Evolutionary conservation across 2,888 invertebrate genomes (phyloP), one percentile per base, ranked within the genome.

Genomic region (Keiferia lycopersicella): DNA sequence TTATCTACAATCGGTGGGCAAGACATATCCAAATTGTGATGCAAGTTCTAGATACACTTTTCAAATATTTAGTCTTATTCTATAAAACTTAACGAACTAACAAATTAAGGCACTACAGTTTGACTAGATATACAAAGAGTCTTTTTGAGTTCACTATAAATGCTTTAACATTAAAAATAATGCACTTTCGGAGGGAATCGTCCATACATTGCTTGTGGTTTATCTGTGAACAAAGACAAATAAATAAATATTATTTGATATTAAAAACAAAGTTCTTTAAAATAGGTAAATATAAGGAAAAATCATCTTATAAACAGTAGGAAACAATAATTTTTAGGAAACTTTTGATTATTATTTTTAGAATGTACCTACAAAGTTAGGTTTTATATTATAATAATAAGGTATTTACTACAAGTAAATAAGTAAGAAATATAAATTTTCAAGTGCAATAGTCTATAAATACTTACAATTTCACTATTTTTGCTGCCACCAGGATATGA

Each of bases 401-500:
- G n/a, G n/a, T n/a, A n/a, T n/a, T n/a, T n/a, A n/a, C n/a, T n/a
- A n/a, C n/a, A n/a, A n/a, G n/a, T n/a, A n/a, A n/a, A n/a, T n/a
- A 22, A 34, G 8, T 34, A 34, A 8, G 8, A 10, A 34, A 34
- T 8, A 10, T 34, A 34, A 34, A 34, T 7, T 10, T 8, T 34
- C 34, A 1, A 34, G 18, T 39, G 11, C 11, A 39, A 20, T 12
- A 12, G 12, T 0, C 2, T 58, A 10, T 38, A 18, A 65, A 66
- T 68, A 84, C 88, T 87, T 81, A 88, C 88, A 71, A 74, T 72
- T 74, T 73, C 72, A 74, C 79, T 92, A 93, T 91, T 94, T 93
- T 80, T 96, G 95, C 79, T 96, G 96, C 96, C 96, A 96, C 93
- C 95, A 96, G 61, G 95, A 95, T 74, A 96, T 96, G 71, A 95